Conservation (phyloP, 2,797 vertebrate species). For the Hypotaenidia okinawae region DNA sequence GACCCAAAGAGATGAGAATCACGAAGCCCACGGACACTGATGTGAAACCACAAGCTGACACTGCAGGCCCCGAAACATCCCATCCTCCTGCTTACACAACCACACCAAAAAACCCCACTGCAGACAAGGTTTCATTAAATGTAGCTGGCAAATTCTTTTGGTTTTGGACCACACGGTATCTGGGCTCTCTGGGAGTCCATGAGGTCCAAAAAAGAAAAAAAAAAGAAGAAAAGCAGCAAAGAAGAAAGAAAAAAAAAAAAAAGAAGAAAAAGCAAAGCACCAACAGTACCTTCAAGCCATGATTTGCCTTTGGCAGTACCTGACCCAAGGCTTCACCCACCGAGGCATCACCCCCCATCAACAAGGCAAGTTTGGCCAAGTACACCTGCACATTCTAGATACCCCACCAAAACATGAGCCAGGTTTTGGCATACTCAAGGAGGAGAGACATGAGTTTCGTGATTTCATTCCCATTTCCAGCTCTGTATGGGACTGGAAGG, state of each 20-base stretch:
- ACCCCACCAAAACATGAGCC: not conserved
- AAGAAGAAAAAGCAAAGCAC: not conserved
- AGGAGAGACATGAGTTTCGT: accelerated
- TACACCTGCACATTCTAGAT: not conserved
- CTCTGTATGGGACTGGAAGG: not conserved
- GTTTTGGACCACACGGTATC: not conserved
- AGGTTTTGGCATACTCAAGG: accelerated
- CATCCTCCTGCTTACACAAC: not conserved
- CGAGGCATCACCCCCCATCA: too few species aligned
- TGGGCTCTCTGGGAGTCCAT: not conserved
- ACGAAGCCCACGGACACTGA: not conserved
- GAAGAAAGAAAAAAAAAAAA: too few species aligned
- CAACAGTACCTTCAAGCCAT: not conserved
- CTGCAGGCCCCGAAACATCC: not conserved
- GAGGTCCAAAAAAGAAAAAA: not conserved
- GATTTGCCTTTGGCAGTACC: not conserved
- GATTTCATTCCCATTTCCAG: not conserved
- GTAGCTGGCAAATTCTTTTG: not conserved
- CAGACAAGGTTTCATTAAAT: not conserved
- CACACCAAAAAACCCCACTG: not conserved
- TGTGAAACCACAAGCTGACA: not conserved
- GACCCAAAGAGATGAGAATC: not conserved
- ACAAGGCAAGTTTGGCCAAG: not conserved
- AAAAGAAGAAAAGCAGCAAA: too few species aligned
- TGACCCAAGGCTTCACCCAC: not conserved